Evolutionary conservation across 2,113 vertebrate species (phyloP).

Genomic region (Columba janthina): DNA sequence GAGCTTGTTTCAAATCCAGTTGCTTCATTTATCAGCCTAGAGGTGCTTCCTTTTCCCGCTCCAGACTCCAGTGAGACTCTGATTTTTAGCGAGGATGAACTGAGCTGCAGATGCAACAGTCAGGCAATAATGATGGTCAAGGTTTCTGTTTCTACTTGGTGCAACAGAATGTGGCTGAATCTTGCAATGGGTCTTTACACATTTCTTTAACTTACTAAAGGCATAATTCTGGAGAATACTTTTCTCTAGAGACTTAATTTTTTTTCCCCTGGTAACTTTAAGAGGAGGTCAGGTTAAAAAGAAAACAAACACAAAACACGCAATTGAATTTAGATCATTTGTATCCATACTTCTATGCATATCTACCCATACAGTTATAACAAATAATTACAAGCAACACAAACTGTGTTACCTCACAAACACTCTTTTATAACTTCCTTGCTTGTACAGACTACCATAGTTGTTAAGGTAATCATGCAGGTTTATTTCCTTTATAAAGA

Average conservation of each 20-base stretch:
- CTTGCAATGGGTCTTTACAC: rapidly evolving
- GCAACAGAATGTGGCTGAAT: background rate
- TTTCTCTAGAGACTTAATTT: background rate
- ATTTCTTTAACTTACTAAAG: background rate
- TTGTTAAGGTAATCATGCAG: background rate
- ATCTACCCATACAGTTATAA: background rate
- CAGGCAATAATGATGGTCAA: background rate
- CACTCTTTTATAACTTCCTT: background rate
- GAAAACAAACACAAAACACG: background rate
- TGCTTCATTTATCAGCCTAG: background rate
- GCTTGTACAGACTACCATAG: background rate
- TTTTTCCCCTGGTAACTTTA: background rate
- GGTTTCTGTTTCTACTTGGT: background rate
- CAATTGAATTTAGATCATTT: background rate
- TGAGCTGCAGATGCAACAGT: background rate
- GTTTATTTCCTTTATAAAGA: background rate
- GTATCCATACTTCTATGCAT: background rate
- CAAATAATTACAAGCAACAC: background rate
- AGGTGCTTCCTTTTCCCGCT: background rate
- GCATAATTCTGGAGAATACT: background rate
- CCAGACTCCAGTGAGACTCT: background rate
- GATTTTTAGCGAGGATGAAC: background rate
- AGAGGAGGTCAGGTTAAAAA: background rate
- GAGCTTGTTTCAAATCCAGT: background rate
- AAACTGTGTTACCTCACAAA: background rate